phyloP scores from a whole-genome alignment of 2,113 vertebrate species.

The Grammomys dolichurus region DNA sequence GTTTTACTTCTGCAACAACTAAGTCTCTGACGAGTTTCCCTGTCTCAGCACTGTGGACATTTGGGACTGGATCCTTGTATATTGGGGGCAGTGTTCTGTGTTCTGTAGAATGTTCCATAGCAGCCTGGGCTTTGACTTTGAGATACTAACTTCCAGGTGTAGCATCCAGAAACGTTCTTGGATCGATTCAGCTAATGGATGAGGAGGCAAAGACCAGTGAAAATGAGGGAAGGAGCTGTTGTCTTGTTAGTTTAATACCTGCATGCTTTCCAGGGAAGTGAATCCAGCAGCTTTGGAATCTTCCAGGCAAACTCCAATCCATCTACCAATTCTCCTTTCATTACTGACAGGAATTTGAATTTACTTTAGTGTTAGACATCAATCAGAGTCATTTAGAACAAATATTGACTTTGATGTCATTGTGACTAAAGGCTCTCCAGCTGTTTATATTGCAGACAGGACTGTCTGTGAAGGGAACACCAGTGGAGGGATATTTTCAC shows the following conservation, averaged over 20 bases:
- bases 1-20: background rate
- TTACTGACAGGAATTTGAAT: background rate
- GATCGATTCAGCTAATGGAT: background rate
- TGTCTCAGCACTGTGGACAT: background rate
- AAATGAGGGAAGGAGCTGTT: background rate
- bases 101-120: background rate
- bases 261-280: background rate
- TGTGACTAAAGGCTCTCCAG: background rate
- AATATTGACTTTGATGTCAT: background rate
- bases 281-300: background rate
- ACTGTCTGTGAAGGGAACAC: background rate
- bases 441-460: background rate
- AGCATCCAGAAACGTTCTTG: background rate
- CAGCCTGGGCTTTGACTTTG: background rate
- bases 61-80: background rate
- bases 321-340: background rate
- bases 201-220: background rate
- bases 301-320: background rate
- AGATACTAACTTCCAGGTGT: fast-evolving
- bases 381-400: background rate
- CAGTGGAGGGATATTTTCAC: background rate
- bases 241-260: background rate
- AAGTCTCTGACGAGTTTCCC: background rate
- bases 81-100: background rate
- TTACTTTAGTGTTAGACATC: background rate